phyloP scores from a whole-genome alignment of 2,113 vertebrate genomes.

The Puma concolor region DNA sequence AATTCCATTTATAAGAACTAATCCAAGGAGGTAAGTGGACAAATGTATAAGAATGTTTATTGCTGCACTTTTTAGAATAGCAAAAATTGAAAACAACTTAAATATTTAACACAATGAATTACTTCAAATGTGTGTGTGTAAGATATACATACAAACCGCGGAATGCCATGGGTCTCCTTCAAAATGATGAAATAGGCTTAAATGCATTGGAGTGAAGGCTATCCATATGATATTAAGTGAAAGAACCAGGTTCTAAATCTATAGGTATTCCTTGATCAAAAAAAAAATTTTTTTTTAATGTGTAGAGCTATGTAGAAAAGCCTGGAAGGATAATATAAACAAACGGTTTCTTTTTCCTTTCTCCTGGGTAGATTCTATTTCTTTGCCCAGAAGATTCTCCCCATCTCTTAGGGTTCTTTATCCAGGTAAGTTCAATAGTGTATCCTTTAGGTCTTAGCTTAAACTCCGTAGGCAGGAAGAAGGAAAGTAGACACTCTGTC shows the following conservation, averaged over 20 bases:
- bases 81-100: neutral
- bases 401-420: neutral
- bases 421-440: neutral
- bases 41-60: constrained; percentile 25
- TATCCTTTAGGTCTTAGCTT: neutral
- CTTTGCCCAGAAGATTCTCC: neutral
- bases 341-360: neutral
- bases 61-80: neutral
- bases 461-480: neutral
- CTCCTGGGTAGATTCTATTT: neutral
- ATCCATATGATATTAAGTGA: neutral
- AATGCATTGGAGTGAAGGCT: neutral
- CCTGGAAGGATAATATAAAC: neutral
- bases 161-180: neutral
- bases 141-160: neutral
- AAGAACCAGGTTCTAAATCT: neutral
- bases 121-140: neutral
- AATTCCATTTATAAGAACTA: constrained; percentile 43
- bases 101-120: neutral
- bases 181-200: constrained; percentile 6
- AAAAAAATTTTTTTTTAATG: neutral
- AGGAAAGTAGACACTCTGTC: neutral
- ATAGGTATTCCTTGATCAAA: neutral
- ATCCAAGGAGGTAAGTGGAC: neutral
- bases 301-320: neutral